Conservation (phyloP, 1,140 invertebrate species). For the Drosophila pachea region DNA sequence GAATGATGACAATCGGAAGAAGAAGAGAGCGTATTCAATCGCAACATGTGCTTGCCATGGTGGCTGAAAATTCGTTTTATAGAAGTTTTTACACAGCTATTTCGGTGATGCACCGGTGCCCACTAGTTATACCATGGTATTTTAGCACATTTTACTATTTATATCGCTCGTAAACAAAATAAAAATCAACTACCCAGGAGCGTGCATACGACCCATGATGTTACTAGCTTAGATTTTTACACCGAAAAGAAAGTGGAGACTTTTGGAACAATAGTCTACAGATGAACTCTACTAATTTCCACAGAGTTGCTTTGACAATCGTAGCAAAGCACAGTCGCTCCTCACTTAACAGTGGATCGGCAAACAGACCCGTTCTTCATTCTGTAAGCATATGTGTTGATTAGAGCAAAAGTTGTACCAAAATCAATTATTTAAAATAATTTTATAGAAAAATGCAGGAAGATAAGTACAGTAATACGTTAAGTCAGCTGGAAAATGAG, state of each 20-base stretch:
- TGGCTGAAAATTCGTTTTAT: conserved; percentile 2
- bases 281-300: conserved; percentile 28
- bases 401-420: conserved; percentile 12
- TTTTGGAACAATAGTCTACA: conserved; percentile 49
- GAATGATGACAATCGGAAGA: conserved; percentile 50
- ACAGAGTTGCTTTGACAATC: conserved; percentile 25
- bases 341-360: background rate
- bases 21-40: conserved; percentile 47
- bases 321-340: conserved; percentile 2
- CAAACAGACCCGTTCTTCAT: conserved; percentile 11
- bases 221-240: conserved; percentile 70
- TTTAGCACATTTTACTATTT: conserved; percentile 45
- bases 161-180: conserved; percentile 21
- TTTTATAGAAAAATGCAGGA: conserved; percentile 52
- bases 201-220: conserved; percentile 77
- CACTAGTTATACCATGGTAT: background rate
- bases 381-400: background rate
- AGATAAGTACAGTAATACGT: conserved; percentile 53
- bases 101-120: background rate
- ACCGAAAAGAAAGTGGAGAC: conserved; percentile 73
- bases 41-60: conserved; percentile 67
- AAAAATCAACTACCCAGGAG: conserved; percentile 67
- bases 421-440: conserved; percentile 10
- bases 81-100: background rate
- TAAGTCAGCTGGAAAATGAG: conserved; percentile 49